phyloP scores from a whole-genome alignment of 2,888 invertebrate genomes.

The Opisthograptis luteolata region DNA sequence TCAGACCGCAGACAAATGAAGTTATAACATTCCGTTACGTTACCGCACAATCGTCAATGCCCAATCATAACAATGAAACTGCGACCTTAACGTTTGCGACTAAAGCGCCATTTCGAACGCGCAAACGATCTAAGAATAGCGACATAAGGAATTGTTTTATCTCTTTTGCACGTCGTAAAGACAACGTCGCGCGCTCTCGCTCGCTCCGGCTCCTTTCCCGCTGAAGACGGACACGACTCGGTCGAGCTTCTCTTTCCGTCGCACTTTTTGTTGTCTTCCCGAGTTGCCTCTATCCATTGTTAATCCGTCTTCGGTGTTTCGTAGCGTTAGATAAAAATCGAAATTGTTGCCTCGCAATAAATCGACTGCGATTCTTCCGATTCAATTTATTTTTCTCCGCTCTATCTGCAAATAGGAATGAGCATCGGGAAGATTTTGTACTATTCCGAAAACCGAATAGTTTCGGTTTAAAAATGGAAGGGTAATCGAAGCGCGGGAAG shows the following conservation, averaged over 20 bases:
- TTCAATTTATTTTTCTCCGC: slow-evolving; percentile 22
- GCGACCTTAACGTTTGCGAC: slow-evolving; percentile 75
- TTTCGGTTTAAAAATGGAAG: slow-evolving; percentile 31
- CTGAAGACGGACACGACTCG: slow-evolving; percentile 77
- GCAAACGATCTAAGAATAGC: slow-evolving; percentile 80
- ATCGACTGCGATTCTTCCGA: slow-evolving; percentile 31
- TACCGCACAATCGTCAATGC: slow-evolving; percentile 72
- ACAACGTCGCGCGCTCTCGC: slow-evolving; percentile 69
- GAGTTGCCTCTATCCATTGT: slow-evolving; percentile 68
- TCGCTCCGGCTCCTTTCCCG: slow-evolving; percentile 69
- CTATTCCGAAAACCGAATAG: slow-evolving; percentile 6
- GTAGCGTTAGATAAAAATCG: slow-evolving; percentile 69
- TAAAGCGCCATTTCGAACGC: slow-evolving; percentile 77
- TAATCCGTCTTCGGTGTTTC: slow-evolving; percentile 79
- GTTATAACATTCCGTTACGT: slow-evolving; percentile 80
- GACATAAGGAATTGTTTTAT: slow-evolving; percentile 83
- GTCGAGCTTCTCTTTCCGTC: slow-evolving; percentile 77
- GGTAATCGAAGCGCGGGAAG: slow-evolving; percentile 47
- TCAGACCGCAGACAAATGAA: slow-evolving; percentile 67
- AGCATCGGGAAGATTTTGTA: slow-evolving; percentile 1
- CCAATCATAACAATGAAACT: slow-evolving; percentile 78
- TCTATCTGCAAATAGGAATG: slow-evolving; percentile 1
- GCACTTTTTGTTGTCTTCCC: slow-evolving; percentile 67
- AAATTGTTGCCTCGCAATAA: slow-evolving; percentile 33
- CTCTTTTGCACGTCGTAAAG: slow-evolving; percentile 82